phyloP scores from a whole-genome alignment of 92 coral and sea anemone genomes.

The Diadumene lineata region DNA sequence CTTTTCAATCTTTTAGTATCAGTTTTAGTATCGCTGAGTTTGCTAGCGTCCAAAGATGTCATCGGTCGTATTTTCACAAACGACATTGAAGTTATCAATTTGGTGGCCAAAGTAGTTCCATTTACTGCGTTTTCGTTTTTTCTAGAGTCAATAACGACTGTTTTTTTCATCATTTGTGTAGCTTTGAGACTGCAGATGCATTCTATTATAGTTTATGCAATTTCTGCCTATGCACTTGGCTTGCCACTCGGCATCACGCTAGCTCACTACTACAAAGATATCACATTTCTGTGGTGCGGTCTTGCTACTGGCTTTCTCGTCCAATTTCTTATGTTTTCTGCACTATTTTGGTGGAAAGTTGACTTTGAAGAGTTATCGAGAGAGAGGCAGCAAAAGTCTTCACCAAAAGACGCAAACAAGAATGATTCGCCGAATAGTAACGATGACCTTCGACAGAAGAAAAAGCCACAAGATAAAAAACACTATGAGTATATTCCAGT shows the following conservation, averaged over 20 bases:
- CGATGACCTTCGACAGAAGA: too few species aligned
- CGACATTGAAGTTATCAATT: too few species aligned
- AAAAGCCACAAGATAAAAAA: too few species aligned
- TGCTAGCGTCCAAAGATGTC: neutral
- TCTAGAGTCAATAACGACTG: constrained; percentile 8
- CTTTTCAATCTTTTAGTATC: neutral
- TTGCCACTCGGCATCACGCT: constrained; percentile 16
- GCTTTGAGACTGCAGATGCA: constrained; percentile 2
- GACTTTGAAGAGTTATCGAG: constrained; percentile 13
- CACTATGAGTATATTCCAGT: too few species aligned
- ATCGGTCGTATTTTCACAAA: too few species aligned
- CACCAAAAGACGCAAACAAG: too few species aligned
- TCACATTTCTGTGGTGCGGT: constrained; percentile 8
- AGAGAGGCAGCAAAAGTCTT: neutral
- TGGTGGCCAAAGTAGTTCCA: constrained; percentile 4
- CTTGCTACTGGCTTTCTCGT: too few species aligned
- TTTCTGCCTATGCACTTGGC: constrained; percentile 5
- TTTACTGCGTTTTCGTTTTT: constrained; percentile 2
- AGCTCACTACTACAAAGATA: neutral
- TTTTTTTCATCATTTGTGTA: constrained; percentile 3
- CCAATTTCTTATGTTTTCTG: constrained; percentile 12
- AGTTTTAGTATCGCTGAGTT: neutral
- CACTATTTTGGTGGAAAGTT: constrained; percentile 4
- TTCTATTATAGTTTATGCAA: neutral
- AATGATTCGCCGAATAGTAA: too few species aligned